Evolutionary conservation across 2,888 invertebrate species (phyloP).

Genomic region (Colostygia pectinataria): DNA sequence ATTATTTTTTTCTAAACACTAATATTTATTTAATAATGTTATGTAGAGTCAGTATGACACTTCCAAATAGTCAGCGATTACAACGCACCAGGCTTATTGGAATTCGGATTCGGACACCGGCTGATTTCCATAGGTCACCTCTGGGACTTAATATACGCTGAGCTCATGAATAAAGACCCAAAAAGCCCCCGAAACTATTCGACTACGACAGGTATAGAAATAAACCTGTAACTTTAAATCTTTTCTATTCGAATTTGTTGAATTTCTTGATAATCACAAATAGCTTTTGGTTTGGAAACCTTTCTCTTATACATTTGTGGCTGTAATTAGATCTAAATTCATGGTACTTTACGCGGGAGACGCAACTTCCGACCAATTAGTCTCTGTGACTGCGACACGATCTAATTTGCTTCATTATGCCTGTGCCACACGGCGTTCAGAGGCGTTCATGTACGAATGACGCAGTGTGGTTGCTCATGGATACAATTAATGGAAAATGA

Average conservation of each 20-base stretch:
- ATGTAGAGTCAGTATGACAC: background rate
- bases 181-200: conserved; percentile 11
- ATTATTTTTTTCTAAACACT: no score
- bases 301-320: background rate
- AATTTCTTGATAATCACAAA: background rate
- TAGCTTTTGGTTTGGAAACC: background rate
- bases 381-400: conserved; percentile 11
- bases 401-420: conserved; percentile 20
- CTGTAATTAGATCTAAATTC: conserved; percentile 15
- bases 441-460: background rate
- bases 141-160: conserved; percentile 21
- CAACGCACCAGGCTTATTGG: conserved; percentile 9
- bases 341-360: conserved; percentile 2
- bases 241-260: background rate
- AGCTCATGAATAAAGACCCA: conserved; percentile 24
- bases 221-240: conserved; percentile 4
- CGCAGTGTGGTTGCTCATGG: background rate
- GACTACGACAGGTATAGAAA: conserved; percentile 17
- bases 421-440: conserved; percentile 3
- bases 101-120: conserved; percentile 13
- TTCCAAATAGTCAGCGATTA: background rate
- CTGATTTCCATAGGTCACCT: conserved; percentile 26
- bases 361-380: conserved; percentile 15
- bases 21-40: no score
- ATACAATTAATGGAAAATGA: background rate